Evolutionary conservation across 1,140 invertebrate genomes (phyloP).

Genomic region (Rhopalosiphum padi): DNA sequence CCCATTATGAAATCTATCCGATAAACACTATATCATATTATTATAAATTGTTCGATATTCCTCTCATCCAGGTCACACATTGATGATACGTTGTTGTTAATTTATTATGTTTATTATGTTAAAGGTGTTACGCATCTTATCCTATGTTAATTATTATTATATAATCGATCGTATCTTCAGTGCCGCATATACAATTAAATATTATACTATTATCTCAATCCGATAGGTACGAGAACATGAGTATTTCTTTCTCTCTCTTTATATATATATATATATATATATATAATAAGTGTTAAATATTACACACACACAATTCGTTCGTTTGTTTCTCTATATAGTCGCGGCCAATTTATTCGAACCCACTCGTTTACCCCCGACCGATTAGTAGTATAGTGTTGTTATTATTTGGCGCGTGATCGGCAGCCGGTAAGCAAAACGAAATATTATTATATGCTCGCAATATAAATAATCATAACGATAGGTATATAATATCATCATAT

Average conservation of each 20-base stretch:
- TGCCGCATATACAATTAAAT: not conserved
- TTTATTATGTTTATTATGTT: not conserved
- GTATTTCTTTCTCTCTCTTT: too few species aligned
- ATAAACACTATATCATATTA: not conserved
- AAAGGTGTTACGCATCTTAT: not conserved
- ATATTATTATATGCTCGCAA: not conserved
- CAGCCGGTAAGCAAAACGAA: not conserved
- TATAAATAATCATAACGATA: not conserved
- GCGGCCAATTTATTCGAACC: slow-evolving; percentile 18
- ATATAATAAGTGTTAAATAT: too few species aligned
- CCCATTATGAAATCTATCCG: not conserved
- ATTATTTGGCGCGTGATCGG: slow-evolving; percentile 9
- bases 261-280: too few species aligned
- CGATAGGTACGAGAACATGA: not conserved
- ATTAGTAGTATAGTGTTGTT: not conserved
- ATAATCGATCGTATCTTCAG: slow-evolving; percentile 5
- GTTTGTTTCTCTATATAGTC: not conserved
- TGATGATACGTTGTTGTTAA: not conserved
- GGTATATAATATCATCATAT: not conserved
- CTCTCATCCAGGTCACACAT: not conserved
- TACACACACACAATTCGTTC: not conserved
- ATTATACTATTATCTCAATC: not conserved
- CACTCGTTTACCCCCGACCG: not conserved
- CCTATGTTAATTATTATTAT: slow-evolving; percentile 2
- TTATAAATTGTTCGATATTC: not conserved